Base-by-base conservation (phyloP, 2,113 vertebrate genomes). In the Lipophrys pholis region DNA sequence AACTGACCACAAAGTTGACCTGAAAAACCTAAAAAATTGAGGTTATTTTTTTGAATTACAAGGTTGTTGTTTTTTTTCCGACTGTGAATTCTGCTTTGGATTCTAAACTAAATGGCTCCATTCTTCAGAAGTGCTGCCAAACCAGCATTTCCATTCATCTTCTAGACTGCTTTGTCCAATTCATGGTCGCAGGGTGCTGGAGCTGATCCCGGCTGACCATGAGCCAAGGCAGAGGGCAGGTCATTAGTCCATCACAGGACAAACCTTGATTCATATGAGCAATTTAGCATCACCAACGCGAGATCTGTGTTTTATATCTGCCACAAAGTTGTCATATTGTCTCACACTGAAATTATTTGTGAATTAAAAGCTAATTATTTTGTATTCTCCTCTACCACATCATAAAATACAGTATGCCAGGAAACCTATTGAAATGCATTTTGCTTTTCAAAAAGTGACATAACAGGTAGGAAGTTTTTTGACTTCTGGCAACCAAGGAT, bases 391-490 rank as follows among this genome's bases (percentile, higher is more conserved):
- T 64, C 6, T 43, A 61, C 53, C 41, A 11, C 50, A 53, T 73
- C 15, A 55, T 43, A 17, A 64, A 36, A 59, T n/a, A n/a, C n/a
- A n/a, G n/a, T 58, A 36, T 65, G 40, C 62, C 64, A 70, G 64
- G 58, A 50, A 45, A 53, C n/a, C 36, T 64, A 7, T 17, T 11
- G 12, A 35, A 51, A 41, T 38, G 2, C 41, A 51, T 8, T 57
- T 12, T 69, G 54, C 50, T 54, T 73, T 30, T 43, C 11, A 76
- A 66, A 52, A 46, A 39, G 7, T 16, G 16, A 2, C 2, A 11
- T 43, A 50, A 12, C 45, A 50, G 65, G 64, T 52, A 21, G 42
- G 49, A 57, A 7, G 49, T 69, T 69, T 64, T 21, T 74, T 35
- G 45, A 55, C 54, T 78, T 55, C 14, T 49, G 30, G 56, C 9